Evolutionary conservation across 2,888 invertebrate species (phyloP), one percentile per base, ranked within the genome.

Genomic region (Phalangium opilio): DNA sequence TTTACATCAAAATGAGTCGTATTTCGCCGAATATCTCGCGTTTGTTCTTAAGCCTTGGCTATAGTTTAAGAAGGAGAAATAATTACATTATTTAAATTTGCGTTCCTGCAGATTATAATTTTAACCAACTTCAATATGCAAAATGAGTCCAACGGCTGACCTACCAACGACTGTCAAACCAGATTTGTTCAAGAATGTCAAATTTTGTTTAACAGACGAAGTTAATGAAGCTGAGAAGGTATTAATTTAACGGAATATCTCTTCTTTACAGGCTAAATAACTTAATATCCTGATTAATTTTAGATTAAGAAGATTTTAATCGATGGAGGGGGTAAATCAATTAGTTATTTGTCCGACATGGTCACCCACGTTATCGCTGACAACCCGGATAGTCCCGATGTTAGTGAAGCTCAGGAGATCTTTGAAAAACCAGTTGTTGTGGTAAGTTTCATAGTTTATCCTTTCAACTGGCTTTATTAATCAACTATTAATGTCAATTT

Each of bases 351-450:
- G 59, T 82, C 85, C 52, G 87, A 90, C 69, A 83, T 82, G 70
- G 84, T 90, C 56, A 91, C 91, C 39, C 90, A 91, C 73, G 74
- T 89, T 60, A 83, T 95, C 63, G 86, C 87, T 59, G 90, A 77
- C 57, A 81, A 86, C 69, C 81, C 81, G 49, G 77, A 81, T 60
- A 86, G 87, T 65, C 81, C 77, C 62, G 90, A 89, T 66, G 75
- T 91, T 59, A 78, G 78, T 48, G 87, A 89, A 70, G 90, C 90
- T 10, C 80, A 81, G 64, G 93, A 95, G 64, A 74, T 95, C 14
- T 95, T 90, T 68, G 89, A 86, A 68, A 80, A 89, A 48, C 89
- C 90, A 52, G 85, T 89, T 55, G 83, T 93, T 47, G 81, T 79
- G 41, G 67, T 68, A 55, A 59, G 62, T 53, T 38, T 3, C 8